Base-by-base conservation (phyloP, 2,113 vertebrate species). In the Protobothrops mucrosquamatus region DNA sequence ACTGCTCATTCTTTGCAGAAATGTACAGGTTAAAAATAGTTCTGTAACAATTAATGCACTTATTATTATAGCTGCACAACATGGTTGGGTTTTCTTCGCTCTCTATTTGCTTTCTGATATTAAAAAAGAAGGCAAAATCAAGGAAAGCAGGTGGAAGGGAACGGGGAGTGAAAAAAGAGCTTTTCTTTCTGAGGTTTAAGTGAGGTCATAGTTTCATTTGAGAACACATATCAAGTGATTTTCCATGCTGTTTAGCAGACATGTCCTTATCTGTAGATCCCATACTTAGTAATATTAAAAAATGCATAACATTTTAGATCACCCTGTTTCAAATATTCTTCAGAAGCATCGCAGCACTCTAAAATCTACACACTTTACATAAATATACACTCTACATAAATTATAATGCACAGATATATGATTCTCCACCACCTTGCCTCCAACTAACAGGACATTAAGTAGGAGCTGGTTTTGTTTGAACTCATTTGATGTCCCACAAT, bases 111-210 rank as follows among this genome's bases (percentile, higher is more conserved):
- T 93, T 43, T 4, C 54, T 88, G 86, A 55, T 85, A 94, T 59
- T 55, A 87, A 81, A 91, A 57, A 51, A 34, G 87, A 93, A 95
- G 93, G 92, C 85, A 89, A 96, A 96, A 93, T 0, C 0, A 93
- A 89, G 90, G 92, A 94, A 20, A 3, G 6, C 7, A 57, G 29
- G 7, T 11, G 1, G 91, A 43, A 24, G n/a, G n/a, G 91, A 55
- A 52, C 8, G 3, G 23, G 26, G 26, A 15, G 93, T 87, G 64
- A 94, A 86, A 87, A 90, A 29, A 57, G 91, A 43, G 43, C 24
- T 2, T 1, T 96, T 57, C 56, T 92, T 69, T 91, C 18, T 88
- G 88, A 91, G 54, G 90, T 96, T 96, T 96, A 93, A 92, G 39
- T 92, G 85, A 93, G 93, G 95, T 93, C 88, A 87, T 34, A 56